phyloP scores from a whole-genome alignment of 2,888 invertebrate species.

The Ectobius pallidus region DNA sequence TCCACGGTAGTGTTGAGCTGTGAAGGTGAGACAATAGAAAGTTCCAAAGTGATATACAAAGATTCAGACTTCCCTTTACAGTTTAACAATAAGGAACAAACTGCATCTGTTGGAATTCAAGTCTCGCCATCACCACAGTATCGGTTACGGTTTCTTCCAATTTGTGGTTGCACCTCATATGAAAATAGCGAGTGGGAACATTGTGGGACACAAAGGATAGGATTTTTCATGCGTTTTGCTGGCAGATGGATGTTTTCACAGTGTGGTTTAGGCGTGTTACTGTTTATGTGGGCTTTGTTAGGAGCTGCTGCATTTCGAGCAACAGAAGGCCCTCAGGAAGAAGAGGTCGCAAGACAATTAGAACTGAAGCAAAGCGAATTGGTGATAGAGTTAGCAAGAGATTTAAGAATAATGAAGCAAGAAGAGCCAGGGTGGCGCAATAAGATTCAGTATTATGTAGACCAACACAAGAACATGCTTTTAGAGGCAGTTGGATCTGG shows the following conservation, averaged over 20 bases:
- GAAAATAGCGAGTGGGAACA: slow-evolving; percentile 22
- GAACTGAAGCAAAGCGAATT: slow-evolving; percentile 63
- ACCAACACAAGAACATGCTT: slow-evolving; percentile 63
- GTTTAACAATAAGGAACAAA: neutral
- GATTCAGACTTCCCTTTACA: neutral
- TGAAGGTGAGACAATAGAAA: neutral
- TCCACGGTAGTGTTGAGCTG: neutral
- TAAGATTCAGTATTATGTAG: slow-evolving; percentile 62
- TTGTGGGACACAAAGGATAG: slow-evolving; percentile 3
- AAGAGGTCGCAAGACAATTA: slow-evolving; percentile 63
- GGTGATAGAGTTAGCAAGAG: slow-evolving; percentile 67
- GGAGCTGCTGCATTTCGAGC: slow-evolving; percentile 68
- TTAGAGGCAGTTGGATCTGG: slow-evolving; percentile 62
- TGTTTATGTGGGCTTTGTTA: slow-evolving; percentile 66
- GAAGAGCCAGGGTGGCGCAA: slow-evolving; percentile 65
- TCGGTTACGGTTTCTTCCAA: slow-evolving; percentile 65
- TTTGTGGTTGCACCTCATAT: slow-evolving; percentile 14
- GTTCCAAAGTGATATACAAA: neutral
- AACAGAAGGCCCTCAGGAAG: slow-evolving; percentile 70
- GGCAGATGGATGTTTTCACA: slow-evolving; percentile 62
- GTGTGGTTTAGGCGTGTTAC: slow-evolving; percentile 63
- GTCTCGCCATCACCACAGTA: slow-evolving; percentile 58
- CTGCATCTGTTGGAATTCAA: slow-evolving; percentile 53
- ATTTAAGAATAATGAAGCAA: slow-evolving; percentile 62
- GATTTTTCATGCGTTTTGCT: slow-evolving; percentile 25